phyloP scores from a whole-genome alignment of 1,140 invertebrate species.

The Sitobion miscanthi region DNA sequence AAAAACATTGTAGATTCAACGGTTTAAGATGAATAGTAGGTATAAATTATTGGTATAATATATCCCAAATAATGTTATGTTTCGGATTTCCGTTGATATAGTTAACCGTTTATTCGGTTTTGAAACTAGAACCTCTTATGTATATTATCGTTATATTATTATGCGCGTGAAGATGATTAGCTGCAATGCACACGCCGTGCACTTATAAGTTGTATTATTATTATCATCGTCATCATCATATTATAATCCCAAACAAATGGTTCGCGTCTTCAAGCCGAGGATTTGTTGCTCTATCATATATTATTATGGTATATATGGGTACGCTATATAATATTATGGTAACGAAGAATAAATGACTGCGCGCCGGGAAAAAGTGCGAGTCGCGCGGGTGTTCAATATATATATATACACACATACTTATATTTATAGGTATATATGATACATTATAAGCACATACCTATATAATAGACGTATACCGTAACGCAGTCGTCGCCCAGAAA shows the following conservation, averaged over 20 bases:
- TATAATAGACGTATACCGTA: neutral
- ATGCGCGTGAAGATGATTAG: neutral
- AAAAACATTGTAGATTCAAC: neutral
- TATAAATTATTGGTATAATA: too few species aligned
- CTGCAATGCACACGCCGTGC: neutral
- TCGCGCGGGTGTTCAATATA: neutral
- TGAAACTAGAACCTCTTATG: neutral
- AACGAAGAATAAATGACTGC: neutral
- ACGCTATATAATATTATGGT: neutral
- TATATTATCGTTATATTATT: neutral
- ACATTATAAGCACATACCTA: neutral
- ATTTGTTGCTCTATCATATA: neutral
- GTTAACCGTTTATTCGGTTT: neutral
- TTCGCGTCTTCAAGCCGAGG: neutral
- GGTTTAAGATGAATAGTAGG: neutral
- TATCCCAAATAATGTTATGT: neutral
- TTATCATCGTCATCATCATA: too few species aligned
- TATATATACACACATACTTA: neutral
- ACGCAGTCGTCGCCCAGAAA: neutral
- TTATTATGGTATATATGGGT: neutral
- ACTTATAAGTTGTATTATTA: neutral
- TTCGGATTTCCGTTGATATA: neutral
- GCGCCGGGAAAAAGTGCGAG: neutral
- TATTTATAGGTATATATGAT: neutral
- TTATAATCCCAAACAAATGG: constrained; percentile 38